phyloP scores from a whole-genome alignment of 1,140 invertebrate species.

The Drosophila pseudoobscura region DNA sequence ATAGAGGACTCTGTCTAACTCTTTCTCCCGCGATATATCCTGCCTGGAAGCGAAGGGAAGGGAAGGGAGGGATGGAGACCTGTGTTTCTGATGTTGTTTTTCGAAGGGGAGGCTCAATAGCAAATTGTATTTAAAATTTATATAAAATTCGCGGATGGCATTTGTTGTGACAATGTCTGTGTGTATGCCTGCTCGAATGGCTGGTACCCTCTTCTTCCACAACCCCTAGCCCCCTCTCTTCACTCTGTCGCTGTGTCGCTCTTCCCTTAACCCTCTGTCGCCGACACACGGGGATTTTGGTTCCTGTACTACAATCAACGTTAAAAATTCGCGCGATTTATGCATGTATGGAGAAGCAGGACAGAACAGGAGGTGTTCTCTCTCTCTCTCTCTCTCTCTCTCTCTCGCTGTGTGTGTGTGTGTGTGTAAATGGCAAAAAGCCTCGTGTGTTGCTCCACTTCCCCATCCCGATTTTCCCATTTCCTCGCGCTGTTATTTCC shows the following conservation, averaged over 20 bases:
- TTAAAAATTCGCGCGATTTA: slow-evolving; percentile 80
- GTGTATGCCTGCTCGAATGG: slow-evolving; percentile 43
- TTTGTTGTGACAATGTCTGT: slow-evolving; percentile 75
- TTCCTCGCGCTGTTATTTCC: slow-evolving; percentile 31
- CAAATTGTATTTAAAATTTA: slow-evolving; percentile 81
- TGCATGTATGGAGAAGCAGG: slow-evolving; percentile 65
- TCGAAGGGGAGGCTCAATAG: slow-evolving; percentile 61
- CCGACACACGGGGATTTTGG: slow-evolving; percentile 67
- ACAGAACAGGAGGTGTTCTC: slow-evolving; percentile 8
- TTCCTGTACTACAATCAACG: slow-evolving; percentile 66
- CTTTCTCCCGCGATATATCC: background rate
- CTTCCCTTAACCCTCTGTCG: background rate
- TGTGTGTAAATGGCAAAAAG: slow-evolving; percentile 43
- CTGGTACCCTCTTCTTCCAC: background rate
- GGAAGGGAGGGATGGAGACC: background rate
- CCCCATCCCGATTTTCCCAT: slow-evolving; percentile 25
- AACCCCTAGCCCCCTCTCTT: background rate
- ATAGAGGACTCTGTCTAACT: slow-evolving; percentile 35
- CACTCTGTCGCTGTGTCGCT: background rate
- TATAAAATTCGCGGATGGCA: slow-evolving; percentile 70
- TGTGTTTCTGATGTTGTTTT: slow-evolving; percentile 27
- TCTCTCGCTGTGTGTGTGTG: background rate
- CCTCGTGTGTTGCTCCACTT: slow-evolving; percentile 43
- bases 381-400: too few relatives aligned
- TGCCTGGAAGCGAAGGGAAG: background rate